phyloP scores from a whole-genome alignment of 2,888 invertebrate species.

The Drosophila neotestacea region DNA sequence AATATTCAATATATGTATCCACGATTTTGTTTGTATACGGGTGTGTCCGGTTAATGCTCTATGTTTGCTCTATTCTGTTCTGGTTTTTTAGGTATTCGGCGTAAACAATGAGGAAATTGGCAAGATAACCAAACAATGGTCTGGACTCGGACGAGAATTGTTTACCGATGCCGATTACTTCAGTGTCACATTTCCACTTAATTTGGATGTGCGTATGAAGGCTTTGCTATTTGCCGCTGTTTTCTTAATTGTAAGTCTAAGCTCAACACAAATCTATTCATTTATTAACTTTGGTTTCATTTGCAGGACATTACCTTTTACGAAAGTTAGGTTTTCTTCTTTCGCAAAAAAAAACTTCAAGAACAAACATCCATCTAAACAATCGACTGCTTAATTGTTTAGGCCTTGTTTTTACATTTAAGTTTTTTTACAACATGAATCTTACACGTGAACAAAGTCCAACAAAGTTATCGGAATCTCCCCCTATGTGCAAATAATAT shows the following conservation, averaged over 20 bases:
- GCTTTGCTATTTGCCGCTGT: slow-evolving; percentile 91
- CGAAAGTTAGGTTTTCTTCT: slow-evolving; percentile 39
- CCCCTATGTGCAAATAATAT: slow-evolving; percentile 9
- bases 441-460: slow-evolving; percentile 7
- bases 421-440: slow-evolving; percentile 30
- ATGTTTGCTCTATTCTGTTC: slow-evolving; percentile 19
- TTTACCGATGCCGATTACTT: slow-evolving; percentile 94
- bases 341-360: not conserved
- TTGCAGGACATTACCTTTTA: slow-evolving; percentile 50
- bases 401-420: slow-evolving; percentile 12
- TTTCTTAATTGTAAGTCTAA: slow-evolving; percentile 90
- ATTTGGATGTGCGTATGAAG: slow-evolving; percentile 93
- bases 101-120: slow-evolving; percentile 92
- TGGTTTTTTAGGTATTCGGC: slow-evolving; percentile 88
- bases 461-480: slow-evolving; percentile 39
- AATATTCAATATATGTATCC: not conserved
- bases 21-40: slow-evolving; percentile 11
- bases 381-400: slow-evolving; percentile 53
- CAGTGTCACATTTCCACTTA: slow-evolving; percentile 93
- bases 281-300: not conserved
- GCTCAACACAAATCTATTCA: not conserved
- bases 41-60: slow-evolving; percentile 22
- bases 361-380: slow-evolving; percentile 3
- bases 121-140: slow-evolving; percentile 94
- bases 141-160: slow-evolving; percentile 90